Evolutionary conservation across 2,113 vertebrate genomes (phyloP), one percentile per base, ranked within the genome.

Genomic region (Rhabdomys dilectus): DNA sequence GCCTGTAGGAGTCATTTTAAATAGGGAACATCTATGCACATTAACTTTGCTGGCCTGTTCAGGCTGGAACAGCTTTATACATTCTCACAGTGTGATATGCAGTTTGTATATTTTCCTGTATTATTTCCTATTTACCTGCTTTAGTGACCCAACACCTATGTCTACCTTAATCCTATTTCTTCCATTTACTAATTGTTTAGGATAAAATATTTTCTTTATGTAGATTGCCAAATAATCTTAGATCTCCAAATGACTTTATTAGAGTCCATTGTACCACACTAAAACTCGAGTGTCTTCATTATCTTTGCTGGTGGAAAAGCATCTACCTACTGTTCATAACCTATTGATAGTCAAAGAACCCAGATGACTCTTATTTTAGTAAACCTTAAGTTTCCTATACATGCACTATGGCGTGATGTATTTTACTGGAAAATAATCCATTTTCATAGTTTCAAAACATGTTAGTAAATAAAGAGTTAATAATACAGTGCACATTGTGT

Each of bases 391-490:
- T 88, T 90, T 8, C 15, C 48, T 72, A 92, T 78, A 11, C 8
- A 11, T 39, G 29, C 6, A 19, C 29, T 21, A 34, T 51, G 39
- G 75, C 58, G 68, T 73, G 21, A 78, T 34, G 36, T 62, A 7
- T 88, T 93, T 90, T 86, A 76, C 39, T 77, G 5, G 39, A 85
- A 97, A 94, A 87, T 66, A 90, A 48, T 68, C 56, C 75, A n/a
- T 62, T 85, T 91, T 73, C 19, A 92, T 51, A 42, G 12, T 82
- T 92, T 90, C 58, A 85, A 93, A 89, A 89, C 73, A 34, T 31
- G 48, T 80, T 86, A 91, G 21, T 31, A 36, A 62, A 3, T 85
- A 36, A 96, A 81, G 84, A 97, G 84, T 94, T 97, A 97, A 96
- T 75, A 56, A 34, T 86, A 7, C 94, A 9, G 6, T 95, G 21